Evolutionary conservation across 92 coral and sea anemone genomes (phyloP).

Genomic region (Ricordea florida): DNA sequence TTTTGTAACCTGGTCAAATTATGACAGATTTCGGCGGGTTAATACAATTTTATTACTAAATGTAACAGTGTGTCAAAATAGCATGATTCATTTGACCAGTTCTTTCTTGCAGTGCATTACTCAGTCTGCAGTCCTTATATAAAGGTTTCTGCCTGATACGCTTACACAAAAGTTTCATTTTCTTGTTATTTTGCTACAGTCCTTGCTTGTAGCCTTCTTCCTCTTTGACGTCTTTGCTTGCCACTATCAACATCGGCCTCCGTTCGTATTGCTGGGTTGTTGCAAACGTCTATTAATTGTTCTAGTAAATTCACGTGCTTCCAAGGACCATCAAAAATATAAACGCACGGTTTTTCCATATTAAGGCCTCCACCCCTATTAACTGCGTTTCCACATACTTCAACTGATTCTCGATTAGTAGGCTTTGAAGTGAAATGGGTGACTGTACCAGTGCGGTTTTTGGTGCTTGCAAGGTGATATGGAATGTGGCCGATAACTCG

Average conservation of each 20-base stretch:
- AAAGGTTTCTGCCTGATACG: constrained; percentile 12
- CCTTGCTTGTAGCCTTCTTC: constrained; percentile 15
- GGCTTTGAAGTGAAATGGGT: constrained; percentile 33
- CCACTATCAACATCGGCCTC: constrained; percentile 35
- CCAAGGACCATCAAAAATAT: constrained; percentile 32
- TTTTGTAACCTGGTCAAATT: too few relatives aligned
- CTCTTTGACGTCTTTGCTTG: constrained; percentile 45
- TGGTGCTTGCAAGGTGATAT: constrained; percentile 55
- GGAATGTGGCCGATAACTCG: constrained; percentile 50
- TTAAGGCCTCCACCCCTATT: constrained; percentile 49
- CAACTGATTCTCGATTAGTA: constrained; percentile 50
- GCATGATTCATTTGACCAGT: neutral
- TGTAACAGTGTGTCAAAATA: too few relatives aligned
- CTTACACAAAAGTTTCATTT: constrained; percentile 16
- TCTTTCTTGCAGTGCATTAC: neutral
- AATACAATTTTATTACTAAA: too few relatives aligned
- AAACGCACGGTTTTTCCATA: constrained; percentile 49
- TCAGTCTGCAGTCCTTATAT: neutral
- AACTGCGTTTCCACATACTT: constrained; percentile 50
- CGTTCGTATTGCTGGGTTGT: constrained; percentile 44
- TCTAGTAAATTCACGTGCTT: constrained; percentile 35
- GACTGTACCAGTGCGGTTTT: constrained; percentile 29
- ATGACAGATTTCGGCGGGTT: too few relatives aligned
- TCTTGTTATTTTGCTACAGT: constrained; percentile 18
- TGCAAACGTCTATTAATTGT: constrained; percentile 50